Percentiles rank a stretch among this genome's conserved stretches.
These are phyloP conservation scores for Silurus asotus DNA, from an alignment of 2,113 vertebrate species.

Conservation along the genomic window DNA sequence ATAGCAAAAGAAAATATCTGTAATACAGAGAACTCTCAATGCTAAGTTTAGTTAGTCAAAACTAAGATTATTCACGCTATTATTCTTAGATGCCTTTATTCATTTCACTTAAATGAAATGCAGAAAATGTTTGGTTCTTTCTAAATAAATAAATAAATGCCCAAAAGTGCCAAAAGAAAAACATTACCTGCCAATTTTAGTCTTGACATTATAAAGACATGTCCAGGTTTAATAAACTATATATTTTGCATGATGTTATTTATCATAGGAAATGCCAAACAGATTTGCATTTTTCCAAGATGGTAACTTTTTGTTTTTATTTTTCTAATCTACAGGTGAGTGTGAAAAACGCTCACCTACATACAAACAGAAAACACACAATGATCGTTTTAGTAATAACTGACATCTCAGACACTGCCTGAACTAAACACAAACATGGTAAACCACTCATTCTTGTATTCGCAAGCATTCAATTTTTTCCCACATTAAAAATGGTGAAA, in stretches of 20 bases:
- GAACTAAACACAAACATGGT: neutral
- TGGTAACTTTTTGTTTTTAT: neutral
- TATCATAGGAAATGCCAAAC: neutral
- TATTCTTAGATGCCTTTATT: neutral
- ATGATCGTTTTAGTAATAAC: slow-evolving; percentile 11
- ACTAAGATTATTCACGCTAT: neutral
- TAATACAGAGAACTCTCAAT: neutral
- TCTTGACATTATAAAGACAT: neutral
- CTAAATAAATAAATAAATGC: neutral
- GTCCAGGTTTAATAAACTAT: neutral
- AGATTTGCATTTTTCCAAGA: neutral
- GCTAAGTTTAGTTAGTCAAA: neutral
- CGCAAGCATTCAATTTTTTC: neutral
- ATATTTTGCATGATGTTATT: neutral
- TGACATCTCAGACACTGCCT: slow-evolving; percentile 17
- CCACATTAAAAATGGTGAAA: neutral
- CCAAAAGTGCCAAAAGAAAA: neutral
- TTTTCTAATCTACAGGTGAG: neutral
- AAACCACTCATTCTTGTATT: neutral
- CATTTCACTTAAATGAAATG: neutral
- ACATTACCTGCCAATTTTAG: neutral
- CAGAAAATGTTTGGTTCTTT: neutral
- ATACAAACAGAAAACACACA: neutral
- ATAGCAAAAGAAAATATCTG: neutral
- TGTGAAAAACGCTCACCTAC: neutral